A percentile compares a stretch with the other conserved stretches of the same genome.
These are phyloP conservation scores for Salvelinus sp. DNA, from an alignment of 2,113 vertebrate species.

Conservation along the genomic window DNA sequence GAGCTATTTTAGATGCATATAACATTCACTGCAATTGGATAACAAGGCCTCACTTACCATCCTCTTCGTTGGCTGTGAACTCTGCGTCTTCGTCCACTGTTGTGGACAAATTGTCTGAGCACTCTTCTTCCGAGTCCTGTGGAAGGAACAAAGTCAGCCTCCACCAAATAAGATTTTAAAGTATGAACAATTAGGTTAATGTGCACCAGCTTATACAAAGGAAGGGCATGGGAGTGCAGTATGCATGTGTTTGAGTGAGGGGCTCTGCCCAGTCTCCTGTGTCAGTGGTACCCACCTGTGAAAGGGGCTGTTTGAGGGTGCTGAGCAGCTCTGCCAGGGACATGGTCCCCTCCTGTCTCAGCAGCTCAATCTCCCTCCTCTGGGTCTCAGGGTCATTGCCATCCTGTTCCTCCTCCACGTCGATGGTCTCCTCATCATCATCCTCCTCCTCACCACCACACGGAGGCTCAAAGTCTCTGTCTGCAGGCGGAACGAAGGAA, in stretches of 20 bases:
- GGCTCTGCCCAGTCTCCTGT: constrained; percentile 2
- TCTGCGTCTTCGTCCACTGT: constrained; percentile 77
- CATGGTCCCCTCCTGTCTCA: constrained; percentile 82
- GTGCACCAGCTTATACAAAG: background rate
- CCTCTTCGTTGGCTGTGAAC: constrained; percentile 86
- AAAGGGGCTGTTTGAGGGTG: constrained; percentile 73
- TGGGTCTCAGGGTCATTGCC: constrained; percentile 87
- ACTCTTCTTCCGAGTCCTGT: constrained; percentile 67
- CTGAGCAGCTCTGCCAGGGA: constrained; percentile 86
- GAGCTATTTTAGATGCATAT: background rate
- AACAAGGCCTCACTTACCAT: constrained; percentile 70
- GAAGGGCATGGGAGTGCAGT: background rate
- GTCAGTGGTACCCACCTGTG: background rate
- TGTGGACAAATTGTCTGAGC: constrained; percentile 59
- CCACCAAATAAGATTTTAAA: background rate
- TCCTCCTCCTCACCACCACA: constrained; percentile 80
- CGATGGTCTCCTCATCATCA: constrained; percentile 91
- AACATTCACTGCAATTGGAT: background rate
- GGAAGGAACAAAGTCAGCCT: constrained; percentile 4
- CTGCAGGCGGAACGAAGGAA: constrained; percentile 56
- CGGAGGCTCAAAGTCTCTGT: constrained; percentile 88
- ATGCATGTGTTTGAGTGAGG: constrained; percentile 40
- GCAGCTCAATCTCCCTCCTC: constrained; percentile 84
- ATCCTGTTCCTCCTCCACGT: constrained; percentile 89
- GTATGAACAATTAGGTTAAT: background rate